Evolutionary conservation across 2,797 vertebrate genomes (phyloP).

Genomic region (Astyanax mexicanus): DNA sequence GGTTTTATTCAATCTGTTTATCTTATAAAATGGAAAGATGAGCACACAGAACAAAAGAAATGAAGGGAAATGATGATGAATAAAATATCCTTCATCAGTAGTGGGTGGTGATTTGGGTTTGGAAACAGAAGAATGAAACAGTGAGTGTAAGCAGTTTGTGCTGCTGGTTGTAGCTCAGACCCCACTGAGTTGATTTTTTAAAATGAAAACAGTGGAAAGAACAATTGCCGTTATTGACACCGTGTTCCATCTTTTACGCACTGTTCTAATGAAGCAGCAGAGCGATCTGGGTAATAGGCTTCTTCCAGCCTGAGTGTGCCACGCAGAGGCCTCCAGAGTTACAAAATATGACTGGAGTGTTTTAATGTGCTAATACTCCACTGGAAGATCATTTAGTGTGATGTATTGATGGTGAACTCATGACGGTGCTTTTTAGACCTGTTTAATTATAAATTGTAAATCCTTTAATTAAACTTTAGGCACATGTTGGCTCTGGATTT

Average conservation of each 20-base stretch:
- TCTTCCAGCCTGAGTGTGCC: conserved; percentile 24
- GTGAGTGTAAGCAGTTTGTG: background rate
- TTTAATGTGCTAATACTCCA: background rate
- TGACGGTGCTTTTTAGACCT: background rate
- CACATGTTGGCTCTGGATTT: no score
- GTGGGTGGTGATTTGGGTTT: background rate
- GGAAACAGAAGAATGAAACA: conserved; percentile 5
- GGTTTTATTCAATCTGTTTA: background rate
- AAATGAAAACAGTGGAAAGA: conserved; percentile 23
- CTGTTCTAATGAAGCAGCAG: conserved; percentile 16
- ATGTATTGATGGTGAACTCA: background rate
- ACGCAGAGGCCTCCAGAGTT: conserved; percentile 12
- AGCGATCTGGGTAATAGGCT: conserved; percentile 33
- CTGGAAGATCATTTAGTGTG: background rate
- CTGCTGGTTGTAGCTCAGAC: background rate
- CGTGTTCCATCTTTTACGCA: conserved; percentile 18
- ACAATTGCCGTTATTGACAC: conserved; percentile 20
- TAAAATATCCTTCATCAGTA: background rate
- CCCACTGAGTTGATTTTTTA: conserved; percentile 15
- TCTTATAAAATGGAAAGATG: background rate
- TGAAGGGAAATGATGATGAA: background rate
- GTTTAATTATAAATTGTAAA: background rate
- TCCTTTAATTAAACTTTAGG: background rate
- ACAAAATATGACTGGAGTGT: conserved; percentile 11
- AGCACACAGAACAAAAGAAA: background rate